These are phyloP conservation scores for Lordiphosa stackelbergi DNA, from an alignment of 1,140 invertebrate species.

Conservation along the genomic window DNA sequence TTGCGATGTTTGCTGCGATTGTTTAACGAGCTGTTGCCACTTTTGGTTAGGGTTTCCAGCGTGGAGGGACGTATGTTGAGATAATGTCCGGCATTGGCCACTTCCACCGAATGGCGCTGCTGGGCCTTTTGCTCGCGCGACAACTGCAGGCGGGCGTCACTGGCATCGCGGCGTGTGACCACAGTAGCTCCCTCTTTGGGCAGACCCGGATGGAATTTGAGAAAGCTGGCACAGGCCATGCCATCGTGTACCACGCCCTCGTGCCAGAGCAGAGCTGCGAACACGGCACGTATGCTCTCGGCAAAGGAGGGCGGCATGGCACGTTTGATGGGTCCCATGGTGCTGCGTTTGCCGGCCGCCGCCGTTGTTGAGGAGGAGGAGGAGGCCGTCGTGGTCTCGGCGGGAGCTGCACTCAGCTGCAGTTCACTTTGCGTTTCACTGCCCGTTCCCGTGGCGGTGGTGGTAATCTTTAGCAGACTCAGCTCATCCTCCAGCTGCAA, in stretches of 20 bases:
- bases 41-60: conserved; percentile 85
- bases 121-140: conserved; percentile 80
- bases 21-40: conserved; percentile 79
- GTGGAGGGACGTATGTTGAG: conserved; percentile 88
- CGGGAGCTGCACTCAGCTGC: conserved; percentile 31
- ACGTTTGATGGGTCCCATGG: conserved; percentile 80
- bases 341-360: conserved; percentile 21
- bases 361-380: conserved; percentile 4
- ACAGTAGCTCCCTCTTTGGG: conserved; percentile 88
- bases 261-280: conserved; percentile 97
- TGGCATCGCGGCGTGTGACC: conserved; percentile 80
- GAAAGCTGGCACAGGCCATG: conserved; percentile 96
- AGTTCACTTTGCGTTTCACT: conserved; percentile 53
- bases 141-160: conserved; percentile 54
- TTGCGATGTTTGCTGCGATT: conserved; percentile 75
- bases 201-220: conserved; percentile 95
- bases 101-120: conserved; percentile 92
- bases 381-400: conserved; percentile 18
- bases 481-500: conserved; percentile 60
- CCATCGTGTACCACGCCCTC: conserved; percentile 97
- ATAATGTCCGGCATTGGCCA: conserved; percentile 86
- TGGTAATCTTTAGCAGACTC: conserved; percentile 63
- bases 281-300: conserved; percentile 94
- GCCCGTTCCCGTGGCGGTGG: conserved; percentile 47
- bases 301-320: conserved; percentile 95